A percentile compares a stretch with the other conserved stretches of the same genome.
phyloP scores from a whole-genome alignment of 2,888 invertebrate genomes.

The Cecidostiba fungosa region DNA sequence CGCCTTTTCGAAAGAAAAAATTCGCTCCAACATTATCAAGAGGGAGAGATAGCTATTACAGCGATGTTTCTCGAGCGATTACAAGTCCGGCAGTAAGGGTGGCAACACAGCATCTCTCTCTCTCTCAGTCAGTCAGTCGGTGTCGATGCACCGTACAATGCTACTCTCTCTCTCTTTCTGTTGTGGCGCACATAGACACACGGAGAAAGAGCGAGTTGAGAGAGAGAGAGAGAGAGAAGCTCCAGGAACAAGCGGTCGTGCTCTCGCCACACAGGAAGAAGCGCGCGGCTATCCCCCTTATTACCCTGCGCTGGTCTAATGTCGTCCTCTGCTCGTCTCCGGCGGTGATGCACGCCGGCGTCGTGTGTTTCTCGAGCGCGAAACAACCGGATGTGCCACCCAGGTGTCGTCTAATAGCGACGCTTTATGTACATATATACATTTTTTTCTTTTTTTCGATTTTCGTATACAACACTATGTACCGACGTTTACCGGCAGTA shows the following conservation, averaged over 20 bases:
- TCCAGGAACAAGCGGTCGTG: slow-evolving; percentile 31
- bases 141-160: neutral
- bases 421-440: neutral
- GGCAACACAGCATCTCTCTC: neutral
- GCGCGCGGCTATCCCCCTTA: slow-evolving; percentile 12
- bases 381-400: slow-evolving; percentile 35
- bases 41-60: no score
- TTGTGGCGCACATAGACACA: neutral
- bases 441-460: neutral
- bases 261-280: slow-evolving; percentile 43
- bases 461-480: neutral
- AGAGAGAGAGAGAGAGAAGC: no score
- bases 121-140: neutral
- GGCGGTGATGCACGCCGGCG: slow-evolving; percentile 7
- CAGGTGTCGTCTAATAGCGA: neutral
- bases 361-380: neutral
- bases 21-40: no score
- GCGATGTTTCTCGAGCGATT: no score
- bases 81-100: neutral
- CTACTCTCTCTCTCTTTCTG: neutral
- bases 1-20: no score
- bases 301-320: slow-evolving; percentile 31
- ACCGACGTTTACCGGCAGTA: neutral
- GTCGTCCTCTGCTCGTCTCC: slow-evolving; percentile 9
- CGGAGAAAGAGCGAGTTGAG: neutral